Base-by-base conservation (phyloP, 1,140 invertebrate genomes). In the Plectus sambesii region DNA sequence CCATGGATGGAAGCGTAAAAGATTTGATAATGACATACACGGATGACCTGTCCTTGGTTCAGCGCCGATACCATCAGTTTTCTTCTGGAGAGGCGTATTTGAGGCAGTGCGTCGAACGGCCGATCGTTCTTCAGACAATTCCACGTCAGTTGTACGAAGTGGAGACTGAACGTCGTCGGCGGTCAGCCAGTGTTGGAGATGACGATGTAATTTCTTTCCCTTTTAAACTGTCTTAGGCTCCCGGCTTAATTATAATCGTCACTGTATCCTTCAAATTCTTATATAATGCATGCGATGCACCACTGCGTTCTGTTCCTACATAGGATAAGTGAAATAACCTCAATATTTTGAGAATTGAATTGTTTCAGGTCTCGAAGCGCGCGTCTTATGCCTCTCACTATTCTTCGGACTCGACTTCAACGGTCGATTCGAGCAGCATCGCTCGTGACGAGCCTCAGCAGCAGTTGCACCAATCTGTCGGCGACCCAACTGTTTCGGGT, bases 1-100 rank as follows among this genome's bases (percentile, higher is more conserved):
- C 22, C 39, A 36, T 60, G 17, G 56, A 58, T 30, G 43, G 49
- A 3, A 49, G 62, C 19, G 47, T 62, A 20, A 45, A 55, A 23
- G 43, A 53, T 26, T 41, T 62, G 5, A 48, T 61, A 22, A 22
- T 23, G 27, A 40, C 43, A 1, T 60, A 59, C 42, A 36, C 44
- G 20, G 37, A 53, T 9, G 36, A 56, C 17, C 52, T 60, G 36
- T 38, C 54, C 15, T 25, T 61, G 23, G 53, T 57, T 12, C 29
- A 59, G 20, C 44, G 51, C 8, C 41, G 42, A 15, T 56, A 51
- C 17, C 24, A 57, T 33, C 41, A 41, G 26, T 60, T 38, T 30
- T 42, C 43, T 12, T 42, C 56, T 6, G 51, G 23, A 3, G 44
- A 60, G 26, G 56, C 44, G 2, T 49, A 46, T 20, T 20, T 36